Percentiles rank a stretch among this genome's conserved stretches.
Evolutionary conservation across 2,888 invertebrate genomes (phyloP).

Genomic region (Leptura quadrifasciata): DNA sequence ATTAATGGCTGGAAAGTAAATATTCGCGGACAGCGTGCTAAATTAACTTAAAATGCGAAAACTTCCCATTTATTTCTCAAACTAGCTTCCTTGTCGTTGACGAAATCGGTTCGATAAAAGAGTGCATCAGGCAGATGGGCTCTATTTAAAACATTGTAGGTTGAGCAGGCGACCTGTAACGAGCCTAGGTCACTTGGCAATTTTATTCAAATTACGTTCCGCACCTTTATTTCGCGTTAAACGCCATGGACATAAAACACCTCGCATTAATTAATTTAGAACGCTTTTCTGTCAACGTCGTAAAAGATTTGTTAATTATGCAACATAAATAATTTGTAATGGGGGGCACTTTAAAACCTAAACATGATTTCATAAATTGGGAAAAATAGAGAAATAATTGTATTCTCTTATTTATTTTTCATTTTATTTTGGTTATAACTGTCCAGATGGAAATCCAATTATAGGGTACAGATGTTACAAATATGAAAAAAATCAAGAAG

Average conservation of each 20-base stretch:
- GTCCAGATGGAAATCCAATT: too few species aligned
- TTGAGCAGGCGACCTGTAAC: constrained; percentile 21
- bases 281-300: neutral
- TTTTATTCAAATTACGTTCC: constrained; percentile 37
- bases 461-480: too few species aligned
- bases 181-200: constrained; percentile 24
- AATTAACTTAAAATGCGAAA: constrained; percentile 43
- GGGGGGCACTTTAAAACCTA: too few species aligned
- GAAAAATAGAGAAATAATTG: neutral
- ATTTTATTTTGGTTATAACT: too few species aligned
- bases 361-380: too few species aligned
- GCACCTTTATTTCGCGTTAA: constrained; percentile 28
- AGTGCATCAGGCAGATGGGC: constrained; percentile 5
- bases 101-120: neutral
- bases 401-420: too few species aligned
- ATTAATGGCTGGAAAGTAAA: constrained; percentile 31
- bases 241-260: neutral
- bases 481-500: too few species aligned
- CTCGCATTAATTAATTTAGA: constrained; percentile 22
- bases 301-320: neutral
- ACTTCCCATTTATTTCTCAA: constrained; percentile 39
- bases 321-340: neutral
- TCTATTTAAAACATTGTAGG: constrained; percentile 8
- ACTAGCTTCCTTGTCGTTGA: constrained; percentile 21
- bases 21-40: constrained; percentile 12